Percentiles rank a stretch among this genome's conserved stretches.
Evolutionary conservation across 1,140 invertebrate genomes (phyloP).

Genomic region (Leucophenga varia): DNA sequence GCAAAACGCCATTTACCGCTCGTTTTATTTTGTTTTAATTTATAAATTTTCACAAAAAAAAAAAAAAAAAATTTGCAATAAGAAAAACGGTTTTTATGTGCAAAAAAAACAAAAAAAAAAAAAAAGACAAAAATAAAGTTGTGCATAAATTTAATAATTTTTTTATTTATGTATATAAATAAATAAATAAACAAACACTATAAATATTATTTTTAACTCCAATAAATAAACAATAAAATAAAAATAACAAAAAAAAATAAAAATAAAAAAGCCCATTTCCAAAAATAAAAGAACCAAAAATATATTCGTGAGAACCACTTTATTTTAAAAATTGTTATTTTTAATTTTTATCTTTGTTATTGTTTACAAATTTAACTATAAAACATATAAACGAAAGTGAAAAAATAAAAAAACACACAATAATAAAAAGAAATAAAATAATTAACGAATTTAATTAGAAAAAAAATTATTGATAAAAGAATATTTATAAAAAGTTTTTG

Average conservation of each 20-base stretch:
- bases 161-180: too few relatives aligned
- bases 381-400: not conserved
- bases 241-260: too few relatives aligned
- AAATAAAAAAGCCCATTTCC: conserved; percentile 44
- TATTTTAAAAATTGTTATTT: conserved; percentile 47
- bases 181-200: conserved; percentile 9
- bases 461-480: not conserved
- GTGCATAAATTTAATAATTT: not conserved
- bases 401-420: not conserved
- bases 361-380: conserved; percentile 1
- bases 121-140: not conserved
- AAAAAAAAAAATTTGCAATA: not conserved
- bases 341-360: conserved; percentile 38
- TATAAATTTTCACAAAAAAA: conserved; percentile 1
- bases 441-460: conserved; percentile 10
- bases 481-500: too few relatives aligned
- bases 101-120: too few relatives aligned
- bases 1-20: conserved; percentile 12
- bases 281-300: conserved; percentile 38
- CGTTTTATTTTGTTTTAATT: not conserved
- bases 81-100: too few relatives aligned
- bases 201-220: conserved; percentile 50
- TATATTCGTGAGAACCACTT: conserved; percentile 23
- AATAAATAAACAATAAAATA: conserved; percentile 51
- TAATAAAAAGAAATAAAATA: conserved; percentile 16